These are phyloP conservation scores for Verasper variegatus DNA, from an alignment of 2,113 vertebrate genomes.

Conservation along the genomic window DNA sequence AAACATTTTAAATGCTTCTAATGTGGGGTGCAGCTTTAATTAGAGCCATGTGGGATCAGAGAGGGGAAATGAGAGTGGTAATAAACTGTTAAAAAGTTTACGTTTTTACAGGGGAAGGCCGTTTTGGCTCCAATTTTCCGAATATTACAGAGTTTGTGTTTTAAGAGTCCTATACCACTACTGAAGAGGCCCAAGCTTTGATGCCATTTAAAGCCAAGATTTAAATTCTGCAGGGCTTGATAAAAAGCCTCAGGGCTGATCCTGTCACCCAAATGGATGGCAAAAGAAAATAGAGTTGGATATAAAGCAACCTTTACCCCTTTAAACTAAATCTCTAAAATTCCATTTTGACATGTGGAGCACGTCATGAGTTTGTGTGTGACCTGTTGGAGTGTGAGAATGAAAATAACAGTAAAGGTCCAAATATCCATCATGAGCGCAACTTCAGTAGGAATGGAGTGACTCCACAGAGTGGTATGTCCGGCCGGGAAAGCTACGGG, in stretches of 20 bases:
- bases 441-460: slow-evolving; percentile 37
- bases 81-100: slow-evolving; percentile 50
- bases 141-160: slow-evolving; percentile 20
- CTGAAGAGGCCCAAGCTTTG: slow-evolving; percentile 13
- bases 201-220: not conserved
- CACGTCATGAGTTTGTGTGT: not conserved
- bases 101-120: slow-evolving; percentile 48
- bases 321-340: not conserved
- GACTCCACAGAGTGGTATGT: slow-evolving; percentile 65
- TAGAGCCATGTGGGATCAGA: slow-evolving; percentile 45
- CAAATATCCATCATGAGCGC: slow-evolving; percentile 58
- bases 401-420: slow-evolving; percentile 41
- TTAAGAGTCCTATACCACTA: not conserved
- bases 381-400: slow-evolving; percentile 9
- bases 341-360: not conserved
- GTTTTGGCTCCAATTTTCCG: slow-evolving; percentile 11
- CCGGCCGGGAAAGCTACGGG: slow-evolving; percentile 77
- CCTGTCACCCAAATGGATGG: slow-evolving; percentile 18
- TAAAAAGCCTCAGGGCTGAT: slow-evolving; percentile 27
- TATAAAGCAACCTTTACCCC: not conserved
- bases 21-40: slow-evolving; percentile 60
- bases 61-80: slow-evolving; percentile 50
- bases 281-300: not conserved
- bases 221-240: slow-evolving; percentile 25
- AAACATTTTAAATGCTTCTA: slow-evolving; percentile 35